phyloP scores from a whole-genome alignment of 2,888 invertebrate species.

The Drepanosiphum platanoidis region DNA sequence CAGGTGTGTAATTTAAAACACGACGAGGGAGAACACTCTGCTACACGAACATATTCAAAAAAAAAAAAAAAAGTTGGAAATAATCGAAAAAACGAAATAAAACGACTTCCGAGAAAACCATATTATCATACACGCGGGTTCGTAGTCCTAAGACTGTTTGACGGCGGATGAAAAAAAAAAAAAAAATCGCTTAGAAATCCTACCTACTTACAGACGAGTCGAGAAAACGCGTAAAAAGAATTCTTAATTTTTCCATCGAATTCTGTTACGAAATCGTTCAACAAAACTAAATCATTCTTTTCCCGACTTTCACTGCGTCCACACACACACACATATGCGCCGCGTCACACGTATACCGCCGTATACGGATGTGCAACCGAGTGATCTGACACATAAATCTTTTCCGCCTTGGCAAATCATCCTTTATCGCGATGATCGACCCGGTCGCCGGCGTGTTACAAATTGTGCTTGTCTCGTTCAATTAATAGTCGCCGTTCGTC shows the following conservation, averaged over 20 bases:
- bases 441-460: not conserved
- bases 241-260: not conserved
- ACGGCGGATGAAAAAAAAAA: too few species aligned
- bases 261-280: not conserved
- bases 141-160: not conserved
- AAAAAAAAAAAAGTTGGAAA: too few species aligned
- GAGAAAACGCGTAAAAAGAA: too few species aligned
- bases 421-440: not conserved
- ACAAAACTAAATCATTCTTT: not conserved
- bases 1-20: too few species aligned
- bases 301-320: not conserved
- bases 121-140: too few species aligned
- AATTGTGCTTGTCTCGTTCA: not conserved
- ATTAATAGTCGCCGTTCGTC: not conserved
- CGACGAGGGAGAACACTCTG: too few species aligned
- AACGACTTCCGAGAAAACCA: too few species aligned
- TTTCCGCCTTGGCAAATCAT: not conserved
- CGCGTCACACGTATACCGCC: too few species aligned
- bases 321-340: not conserved
- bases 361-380: not conserved
- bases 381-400: not conserved
- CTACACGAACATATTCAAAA: too few species aligned
- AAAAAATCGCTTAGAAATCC: not conserved
- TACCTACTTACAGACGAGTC: not conserved
- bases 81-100: too few species aligned